A percentile compares a stretch with the other conserved stretches of the same genome.
These are phyloP conservation scores for Pandemis cinnamomeana DNA, from an alignment of 2,888 invertebrate genomes.

Conservation along the genomic window DNA sequence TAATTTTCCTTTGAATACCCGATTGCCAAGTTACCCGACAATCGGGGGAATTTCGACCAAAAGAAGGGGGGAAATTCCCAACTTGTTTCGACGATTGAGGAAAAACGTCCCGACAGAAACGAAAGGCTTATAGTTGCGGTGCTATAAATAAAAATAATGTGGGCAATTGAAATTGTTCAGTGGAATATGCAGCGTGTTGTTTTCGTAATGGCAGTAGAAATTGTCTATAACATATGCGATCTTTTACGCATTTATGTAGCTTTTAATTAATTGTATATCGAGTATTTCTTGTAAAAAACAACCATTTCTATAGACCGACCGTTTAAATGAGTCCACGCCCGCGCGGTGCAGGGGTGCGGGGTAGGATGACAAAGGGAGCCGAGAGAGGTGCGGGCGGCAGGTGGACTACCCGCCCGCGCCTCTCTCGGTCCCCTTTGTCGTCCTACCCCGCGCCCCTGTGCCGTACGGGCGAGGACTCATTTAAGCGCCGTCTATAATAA, in stretches of 20 bases:
- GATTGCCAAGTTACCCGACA: conserved; percentile 61
- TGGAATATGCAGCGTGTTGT: conserved; percentile 3
- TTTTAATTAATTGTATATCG: background rate
- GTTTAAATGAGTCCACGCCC: no score
- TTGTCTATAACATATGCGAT: background rate
- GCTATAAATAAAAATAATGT: conserved; percentile 27
- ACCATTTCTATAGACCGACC: background rate
- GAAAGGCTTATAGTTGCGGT: conserved; percentile 21
- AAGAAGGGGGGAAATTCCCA: conserved; percentile 25
- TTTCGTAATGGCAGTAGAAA: background rate
- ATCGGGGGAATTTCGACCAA: conserved; percentile 50
- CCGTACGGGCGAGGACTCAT: no score
- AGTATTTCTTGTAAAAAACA: background rate
- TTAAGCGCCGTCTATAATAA: background rate
- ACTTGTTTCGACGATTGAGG: conserved; percentile 38
- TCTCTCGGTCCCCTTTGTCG: no score
- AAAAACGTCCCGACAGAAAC: conserved; percentile 31
- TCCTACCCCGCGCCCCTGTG: no score
- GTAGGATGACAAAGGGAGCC: no score
- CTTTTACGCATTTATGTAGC: background rate
- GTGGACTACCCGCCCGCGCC: no score
- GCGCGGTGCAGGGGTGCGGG: no score
- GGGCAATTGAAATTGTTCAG: conserved; percentile 12
- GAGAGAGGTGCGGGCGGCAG: no score
- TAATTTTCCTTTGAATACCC: conserved; percentile 63